These are phyloP conservation scores for Oryzias dopingdopingensis DNA, from an alignment of 2,797 vertebrate genomes.

Conservation along the genomic window DNA sequence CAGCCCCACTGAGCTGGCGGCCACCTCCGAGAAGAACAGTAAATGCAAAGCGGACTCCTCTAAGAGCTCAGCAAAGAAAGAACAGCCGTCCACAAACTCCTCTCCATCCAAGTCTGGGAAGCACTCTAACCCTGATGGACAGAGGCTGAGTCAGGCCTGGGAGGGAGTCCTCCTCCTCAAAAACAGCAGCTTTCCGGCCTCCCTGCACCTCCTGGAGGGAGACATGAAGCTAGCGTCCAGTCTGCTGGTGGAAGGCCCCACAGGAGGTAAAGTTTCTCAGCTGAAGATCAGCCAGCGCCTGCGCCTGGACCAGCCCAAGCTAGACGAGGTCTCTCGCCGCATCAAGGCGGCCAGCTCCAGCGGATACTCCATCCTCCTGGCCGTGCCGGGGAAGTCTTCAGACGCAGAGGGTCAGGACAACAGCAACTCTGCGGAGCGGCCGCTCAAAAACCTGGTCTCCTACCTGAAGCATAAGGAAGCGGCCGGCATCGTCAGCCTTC, in stretches of 20 bases:
- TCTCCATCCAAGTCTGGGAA: conserved; percentile 63
- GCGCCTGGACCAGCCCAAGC: conserved; percentile 94
- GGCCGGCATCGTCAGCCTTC: conserved; percentile 97
- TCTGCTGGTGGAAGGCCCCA: conserved; percentile 84
- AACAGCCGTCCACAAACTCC: conserved; percentile 27
- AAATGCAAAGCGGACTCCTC: conserved; percentile 73
- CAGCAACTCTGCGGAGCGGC: conserved; percentile 86
- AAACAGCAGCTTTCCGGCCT: conserved; percentile 96
- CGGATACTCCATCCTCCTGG: conserved; percentile 89
- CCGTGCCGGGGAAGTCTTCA: conserved; percentile 85
- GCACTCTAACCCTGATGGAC: conserved; percentile 59
- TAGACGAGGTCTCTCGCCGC: conserved; percentile 96
- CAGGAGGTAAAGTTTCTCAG: conserved; percentile 85
- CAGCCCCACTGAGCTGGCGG: conserved; percentile 38
- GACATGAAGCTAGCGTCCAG: conserved; percentile 84
- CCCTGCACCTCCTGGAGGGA: conserved; percentile 95
- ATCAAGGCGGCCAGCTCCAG: conserved; percentile 91
- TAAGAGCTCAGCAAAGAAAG: conserved; percentile 80
- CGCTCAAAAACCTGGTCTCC: conserved; percentile 97
- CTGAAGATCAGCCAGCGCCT: conserved; percentile 98
- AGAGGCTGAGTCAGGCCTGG: conserved; percentile 89
- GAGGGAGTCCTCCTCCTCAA: conserved; percentile 95
- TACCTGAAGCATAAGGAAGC: conserved; percentile 99
- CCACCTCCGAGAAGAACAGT: conserved; percentile 52
- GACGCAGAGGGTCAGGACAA: conserved; percentile 73